Conservation (phyloP, 2,888 invertebrate species). For the Noctua fimbriata region DNA sequence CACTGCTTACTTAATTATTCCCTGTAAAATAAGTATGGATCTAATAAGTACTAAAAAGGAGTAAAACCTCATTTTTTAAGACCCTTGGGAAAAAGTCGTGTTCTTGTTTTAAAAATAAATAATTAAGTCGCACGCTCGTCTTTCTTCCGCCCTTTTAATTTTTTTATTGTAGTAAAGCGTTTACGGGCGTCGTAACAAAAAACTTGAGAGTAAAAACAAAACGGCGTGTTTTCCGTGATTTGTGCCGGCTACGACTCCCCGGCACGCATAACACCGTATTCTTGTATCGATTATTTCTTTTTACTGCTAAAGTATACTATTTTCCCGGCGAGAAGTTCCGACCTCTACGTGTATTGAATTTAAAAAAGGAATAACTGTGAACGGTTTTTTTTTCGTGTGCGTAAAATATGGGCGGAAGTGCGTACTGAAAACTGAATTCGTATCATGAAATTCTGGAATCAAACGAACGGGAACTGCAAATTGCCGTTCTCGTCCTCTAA, state of each 20-base stretch:
- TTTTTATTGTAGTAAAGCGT: slow-evolving; percentile 45
- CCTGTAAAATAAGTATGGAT: neutral
- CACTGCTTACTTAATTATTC: slow-evolving; percentile 11
- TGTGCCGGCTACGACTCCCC: slow-evolving; percentile 48
- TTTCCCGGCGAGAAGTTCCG: slow-evolving; percentile 50
- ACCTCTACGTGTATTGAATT: slow-evolving; percentile 67
- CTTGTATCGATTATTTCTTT: slow-evolving; percentile 69
- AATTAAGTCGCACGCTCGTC: slow-evolving; percentile 39
- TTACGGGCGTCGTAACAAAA: slow-evolving; percentile 49
- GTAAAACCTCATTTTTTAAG: slow-evolving; percentile 1
- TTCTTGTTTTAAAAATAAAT: slow-evolving; percentile 44
- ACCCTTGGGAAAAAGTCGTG: neutral
- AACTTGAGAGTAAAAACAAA: slow-evolving; percentile 36
- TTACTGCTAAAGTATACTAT: slow-evolving; percentile 55
- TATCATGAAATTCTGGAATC: slow-evolving; percentile 13
- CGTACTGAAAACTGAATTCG: slow-evolving; percentile 52
- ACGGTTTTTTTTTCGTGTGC: slow-evolving; percentile 48
- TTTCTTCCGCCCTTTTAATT: slow-evolving; percentile 37
- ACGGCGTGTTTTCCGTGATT: slow-evolving; percentile 55
- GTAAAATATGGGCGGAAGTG: slow-evolving; percentile 40
- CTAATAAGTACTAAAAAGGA: neutral
- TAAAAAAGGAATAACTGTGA: slow-evolving; percentile 66
- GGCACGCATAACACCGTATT: slow-evolving; percentile 58
- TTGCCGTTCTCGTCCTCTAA: neutral
- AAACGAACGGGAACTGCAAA: slow-evolving; percentile 16